Evolutionary conservation across 2,797 vertebrate genomes (phyloP).

Genomic region (Denticeps clupeoides): DNA sequence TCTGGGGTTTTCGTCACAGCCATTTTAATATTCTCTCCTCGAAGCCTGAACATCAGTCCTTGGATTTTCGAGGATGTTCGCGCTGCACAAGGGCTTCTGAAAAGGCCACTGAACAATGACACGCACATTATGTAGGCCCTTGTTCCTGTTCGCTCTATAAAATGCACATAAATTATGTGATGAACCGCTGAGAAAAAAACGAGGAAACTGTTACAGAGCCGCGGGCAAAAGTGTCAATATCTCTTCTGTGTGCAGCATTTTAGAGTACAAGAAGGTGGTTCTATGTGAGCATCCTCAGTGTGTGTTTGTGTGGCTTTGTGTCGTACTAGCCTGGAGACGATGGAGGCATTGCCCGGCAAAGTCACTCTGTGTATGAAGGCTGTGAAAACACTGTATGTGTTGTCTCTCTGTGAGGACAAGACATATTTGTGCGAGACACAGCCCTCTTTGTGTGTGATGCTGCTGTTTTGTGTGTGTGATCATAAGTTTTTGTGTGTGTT

Average conservation of each 20-base stretch:
- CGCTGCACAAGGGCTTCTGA: too few species aligned
- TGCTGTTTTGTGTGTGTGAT: not conserved
- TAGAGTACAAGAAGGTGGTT: constrained; percentile 19
- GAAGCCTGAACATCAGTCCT: too few species aligned
- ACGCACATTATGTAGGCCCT: not conserved
- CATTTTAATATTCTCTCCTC: not conserved
- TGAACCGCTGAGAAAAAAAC: not conserved
- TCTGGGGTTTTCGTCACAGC: not conserved
- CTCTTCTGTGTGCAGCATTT: constrained; percentile 21
- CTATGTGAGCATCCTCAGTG: constrained; percentile 35
- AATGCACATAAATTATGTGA: not conserved
- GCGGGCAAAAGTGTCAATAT: not conserved
- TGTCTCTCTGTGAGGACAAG: constrained; percentile 53
- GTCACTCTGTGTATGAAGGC: constrained; percentile 15
- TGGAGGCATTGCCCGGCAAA: not conserved
- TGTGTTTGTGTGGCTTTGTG: constrained; percentile 51
- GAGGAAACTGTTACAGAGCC: not conserved
- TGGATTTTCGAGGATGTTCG: too few species aligned
- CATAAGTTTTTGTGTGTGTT: not conserved
- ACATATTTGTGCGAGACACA: constrained; percentile 52
- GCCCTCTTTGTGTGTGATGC: constrained; percentile 28
- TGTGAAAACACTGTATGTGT: constrained; percentile 48
- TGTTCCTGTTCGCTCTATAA: not conserved
- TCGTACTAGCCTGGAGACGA: constrained; percentile 54
- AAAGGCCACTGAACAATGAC: not conserved